A percentile compares a stretch with the other conserved stretches of the same genome.
Evolutionary conservation across 2,113 vertebrate genomes (phyloP).

Genomic region (Aptenodytes patagonicus): DNA sequence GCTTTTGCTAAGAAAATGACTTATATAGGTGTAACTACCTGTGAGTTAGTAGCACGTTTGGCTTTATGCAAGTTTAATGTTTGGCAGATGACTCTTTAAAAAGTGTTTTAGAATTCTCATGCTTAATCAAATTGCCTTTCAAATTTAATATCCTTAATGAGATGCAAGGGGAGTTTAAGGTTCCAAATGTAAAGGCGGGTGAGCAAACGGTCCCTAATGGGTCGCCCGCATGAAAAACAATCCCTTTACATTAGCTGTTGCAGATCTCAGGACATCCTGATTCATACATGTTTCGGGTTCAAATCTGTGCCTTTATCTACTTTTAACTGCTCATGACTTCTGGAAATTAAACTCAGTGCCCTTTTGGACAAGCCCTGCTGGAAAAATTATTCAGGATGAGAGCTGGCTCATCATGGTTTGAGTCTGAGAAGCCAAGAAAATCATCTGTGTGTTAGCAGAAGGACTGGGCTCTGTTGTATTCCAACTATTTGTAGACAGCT

Average conservation of each 20-base stretch:
- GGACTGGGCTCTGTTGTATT: neutral
- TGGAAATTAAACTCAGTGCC: neutral
- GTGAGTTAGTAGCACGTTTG: neutral
- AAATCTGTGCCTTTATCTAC: neutral
- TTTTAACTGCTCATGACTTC: neutral
- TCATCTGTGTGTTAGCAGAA: slow-evolving; percentile 14
- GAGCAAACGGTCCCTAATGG: neutral
- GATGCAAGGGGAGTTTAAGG: neutral
- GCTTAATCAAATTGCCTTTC: neutral
- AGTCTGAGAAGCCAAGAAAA: slow-evolving; percentile 45
- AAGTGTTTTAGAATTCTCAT: neutral
- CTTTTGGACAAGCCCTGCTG: neutral
- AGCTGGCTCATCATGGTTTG: neutral
- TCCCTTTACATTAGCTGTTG: neutral
- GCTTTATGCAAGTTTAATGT: neutral
- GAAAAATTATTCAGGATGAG: slow-evolving; percentile 7
- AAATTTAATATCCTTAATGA: neutral
- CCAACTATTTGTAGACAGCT: neutral
- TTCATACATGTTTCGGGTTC: neutral
- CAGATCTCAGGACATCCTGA: neutral
- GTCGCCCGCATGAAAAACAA: neutral
- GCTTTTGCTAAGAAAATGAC: neutral
- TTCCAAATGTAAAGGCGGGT: neutral
- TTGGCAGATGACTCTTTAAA: neutral
- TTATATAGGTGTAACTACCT: neutral